Base-by-base conservation (phyloP, 2,797 vertebrate genomes). In the Oceanodroma leucorhoa region DNA sequence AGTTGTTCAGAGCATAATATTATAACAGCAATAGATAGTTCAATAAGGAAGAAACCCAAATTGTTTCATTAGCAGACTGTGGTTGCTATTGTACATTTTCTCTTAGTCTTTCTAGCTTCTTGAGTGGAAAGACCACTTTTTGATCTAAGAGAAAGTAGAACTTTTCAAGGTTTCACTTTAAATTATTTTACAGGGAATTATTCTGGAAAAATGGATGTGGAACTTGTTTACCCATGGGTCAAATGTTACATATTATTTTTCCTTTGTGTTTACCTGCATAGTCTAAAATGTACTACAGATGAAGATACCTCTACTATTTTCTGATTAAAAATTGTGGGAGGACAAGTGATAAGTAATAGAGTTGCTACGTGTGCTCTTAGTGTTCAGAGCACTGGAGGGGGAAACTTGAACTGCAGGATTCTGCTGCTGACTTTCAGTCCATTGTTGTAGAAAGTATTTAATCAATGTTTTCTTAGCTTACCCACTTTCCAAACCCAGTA, bases 31-130 rank as follows among this genome's bases (percentile, higher is more conserved):
- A 18, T 75, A 73, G 36, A 38, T 50, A 66, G 6, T 71, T 94
- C 83, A 93, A 75, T 46, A 87, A 87, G 40, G 62, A 91, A 79
- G 20, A 94, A 91, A 61, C 11, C 4, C 8, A 90, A 62, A 79
- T 69, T 62, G 5, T 80, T 89, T 79, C 32, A 79, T 93, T 89
- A 81, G 41, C 65, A 87, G 27, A 67, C 8, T 54, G 24, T 32
- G 5, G 30, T 67, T 71, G 26, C 22, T 86, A 57, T 12, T 69
- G 21, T 72, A 43, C 7, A 3, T 81, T 91, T 82, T 15, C 6
- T 71, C 14, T 62, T 87, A 23, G 45, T 82, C 14, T 16, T 90
- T 90, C 83, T 55, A 79, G 11, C 6, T 75, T 69, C 30, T 62
- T 72, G 43, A 76, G 26, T 72, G 45, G 38, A 88, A 86, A 88